These are phyloP conservation scores for Chloroceryle amazona DNA, from an alignment of 2,797 vertebrate species.

Conservation along the genomic window DNA sequence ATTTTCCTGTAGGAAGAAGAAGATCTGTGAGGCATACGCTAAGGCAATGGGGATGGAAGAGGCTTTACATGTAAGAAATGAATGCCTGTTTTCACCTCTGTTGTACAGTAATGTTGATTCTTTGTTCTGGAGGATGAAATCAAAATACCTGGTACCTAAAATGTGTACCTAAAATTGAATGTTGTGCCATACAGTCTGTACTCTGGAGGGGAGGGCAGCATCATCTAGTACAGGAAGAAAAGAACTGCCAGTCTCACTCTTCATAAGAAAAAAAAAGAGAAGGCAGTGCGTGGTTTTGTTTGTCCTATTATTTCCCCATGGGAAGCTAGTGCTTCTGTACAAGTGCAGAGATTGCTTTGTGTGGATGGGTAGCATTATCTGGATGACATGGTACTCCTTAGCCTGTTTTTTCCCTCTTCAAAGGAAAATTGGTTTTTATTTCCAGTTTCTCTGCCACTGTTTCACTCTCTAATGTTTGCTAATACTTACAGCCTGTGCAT, in stretches of 20 bases:
- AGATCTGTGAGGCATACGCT: constrained; percentile 84
- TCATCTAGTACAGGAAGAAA: background rate
- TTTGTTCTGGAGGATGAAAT: constrained; percentile 36
- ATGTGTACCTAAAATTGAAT: background rate
- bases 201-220: background rate
- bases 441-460: background rate
- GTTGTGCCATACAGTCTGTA: background rate
- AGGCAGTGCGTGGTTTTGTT: background rate
- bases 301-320: background rate
- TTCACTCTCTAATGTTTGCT: constrained; percentile 51
- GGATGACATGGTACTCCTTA: background rate
- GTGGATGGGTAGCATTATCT: background rate
- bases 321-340: background rate
- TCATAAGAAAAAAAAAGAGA: background rate
- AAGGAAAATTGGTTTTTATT: background rate
- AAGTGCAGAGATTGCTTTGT: constrained; percentile 5
- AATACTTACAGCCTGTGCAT: constrained; percentile 79
- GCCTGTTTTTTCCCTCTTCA: background rate
- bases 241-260: background rate
- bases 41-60: constrained; percentile 81
- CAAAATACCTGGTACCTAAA: background rate
- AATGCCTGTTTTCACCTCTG: background rate
- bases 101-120: background rate
- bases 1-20: constrained; percentile 77
- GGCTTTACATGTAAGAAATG: constrained; percentile 83